A percentile compares a stretch with the other conserved stretches of the same genome.
Evolutionary conservation across 1,140 invertebrate species (phyloP).

Genomic region (Lineus longissimus): DNA sequence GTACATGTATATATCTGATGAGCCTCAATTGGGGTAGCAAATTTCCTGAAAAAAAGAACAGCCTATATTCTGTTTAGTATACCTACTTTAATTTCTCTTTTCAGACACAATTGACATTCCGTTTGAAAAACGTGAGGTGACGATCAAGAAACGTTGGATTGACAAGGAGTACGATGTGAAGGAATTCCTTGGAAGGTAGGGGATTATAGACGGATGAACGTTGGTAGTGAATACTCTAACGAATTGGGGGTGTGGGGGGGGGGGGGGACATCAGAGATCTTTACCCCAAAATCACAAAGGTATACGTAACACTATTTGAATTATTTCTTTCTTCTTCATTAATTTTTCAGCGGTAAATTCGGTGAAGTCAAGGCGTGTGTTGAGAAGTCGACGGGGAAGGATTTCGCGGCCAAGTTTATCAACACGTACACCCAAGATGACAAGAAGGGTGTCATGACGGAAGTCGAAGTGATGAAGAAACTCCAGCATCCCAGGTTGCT

Average conservation of each 20-base stretch:
- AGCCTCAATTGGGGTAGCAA: no score
- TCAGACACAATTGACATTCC: slow-evolving; percentile 49
- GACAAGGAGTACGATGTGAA: slow-evolving; percentile 54
- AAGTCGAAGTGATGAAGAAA: slow-evolving; percentile 93
- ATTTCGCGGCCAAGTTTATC: slow-evolving; percentile 91
- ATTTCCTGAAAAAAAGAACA: no score
- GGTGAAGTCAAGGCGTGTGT: slow-evolving; percentile 90
- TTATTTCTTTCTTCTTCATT: no score
- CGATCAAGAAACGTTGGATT: slow-evolving; percentile 52
- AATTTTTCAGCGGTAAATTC: slow-evolving; percentile 84
- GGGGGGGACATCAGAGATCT: no score
- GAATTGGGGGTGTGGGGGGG: no score
- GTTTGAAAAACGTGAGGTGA: slow-evolving; percentile 50
- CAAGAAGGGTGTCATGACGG: slow-evolving; percentile 80
- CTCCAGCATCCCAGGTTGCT: slow-evolving; percentile 90
- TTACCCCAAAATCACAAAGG: no score
- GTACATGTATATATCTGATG: no score
- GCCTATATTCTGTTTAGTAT: no score
- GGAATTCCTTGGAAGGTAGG: slow-evolving; percentile 53
- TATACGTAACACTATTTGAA: no score
- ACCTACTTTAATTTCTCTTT: slow-evolving; percentile 13
- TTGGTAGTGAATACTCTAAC: no score
- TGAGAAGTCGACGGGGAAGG: slow-evolving; percentile 74
- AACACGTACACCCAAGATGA: slow-evolving; percentile 80
- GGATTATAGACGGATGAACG: slow-evolving; percentile 1